Conservation (phyloP, 1,140 invertebrate species). For the Pseudomyrmex concolor region DNA sequence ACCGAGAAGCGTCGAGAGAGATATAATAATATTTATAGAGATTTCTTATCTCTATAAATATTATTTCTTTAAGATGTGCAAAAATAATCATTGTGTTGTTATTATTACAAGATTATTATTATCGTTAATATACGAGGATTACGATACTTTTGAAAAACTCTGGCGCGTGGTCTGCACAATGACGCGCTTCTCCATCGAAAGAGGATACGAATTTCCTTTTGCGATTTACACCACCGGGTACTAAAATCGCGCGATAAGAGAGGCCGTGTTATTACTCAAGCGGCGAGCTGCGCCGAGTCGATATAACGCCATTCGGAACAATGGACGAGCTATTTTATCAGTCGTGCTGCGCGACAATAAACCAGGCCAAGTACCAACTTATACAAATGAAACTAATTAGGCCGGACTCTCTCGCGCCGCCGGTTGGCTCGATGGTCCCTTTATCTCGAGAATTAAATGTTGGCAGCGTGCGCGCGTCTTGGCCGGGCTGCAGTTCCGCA, state of each 20-base stretch:
- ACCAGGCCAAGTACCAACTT: constrained; percentile 75
- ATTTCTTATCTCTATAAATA: background rate
- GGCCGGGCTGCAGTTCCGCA: background rate
- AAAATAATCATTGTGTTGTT: too few relatives aligned
- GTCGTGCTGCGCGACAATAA: constrained; percentile 26
- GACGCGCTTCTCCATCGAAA: background rate
- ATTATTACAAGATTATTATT: too few relatives aligned
- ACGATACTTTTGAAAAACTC: background rate
- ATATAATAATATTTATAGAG: too few relatives aligned
- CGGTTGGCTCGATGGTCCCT: constrained; percentile 39
- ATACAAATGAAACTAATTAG: constrained; percentile 76
- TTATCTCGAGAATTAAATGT: constrained; percentile 52
- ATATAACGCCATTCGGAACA: constrained; percentile 16
- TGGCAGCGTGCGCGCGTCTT: too few relatives aligned
- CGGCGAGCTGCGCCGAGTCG: too few relatives aligned
- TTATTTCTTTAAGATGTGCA: background rate
- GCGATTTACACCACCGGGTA: constrained; percentile 6
- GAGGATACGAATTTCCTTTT: background rate
- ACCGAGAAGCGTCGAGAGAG: background rate
- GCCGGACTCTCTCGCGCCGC: constrained; percentile 24
- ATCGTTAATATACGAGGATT: background rate
- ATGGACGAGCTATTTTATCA: constrained; percentile 41
- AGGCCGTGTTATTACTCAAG: background rate
- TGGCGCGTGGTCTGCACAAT: background rate
- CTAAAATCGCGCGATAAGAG: constrained; percentile 32